A percentile compares a stretch with the other conserved stretches of the same genome.
phyloP scores from a whole-genome alignment of 2,888 invertebrate species.

The Parapristionchus giblindavisi region DNA sequence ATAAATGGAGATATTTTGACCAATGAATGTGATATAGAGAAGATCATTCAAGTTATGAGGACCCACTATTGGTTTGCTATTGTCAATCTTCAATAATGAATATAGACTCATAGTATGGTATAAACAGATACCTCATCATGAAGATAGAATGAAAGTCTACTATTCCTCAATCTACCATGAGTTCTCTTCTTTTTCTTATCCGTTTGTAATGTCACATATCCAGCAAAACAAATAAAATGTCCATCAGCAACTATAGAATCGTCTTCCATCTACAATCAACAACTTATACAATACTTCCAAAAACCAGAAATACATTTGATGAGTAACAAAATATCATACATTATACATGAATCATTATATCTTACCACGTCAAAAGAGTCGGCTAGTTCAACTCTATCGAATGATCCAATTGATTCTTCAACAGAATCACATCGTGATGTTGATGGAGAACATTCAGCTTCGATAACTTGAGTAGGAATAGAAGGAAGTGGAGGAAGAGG shows the following conservation, averaged over 20 bases:
- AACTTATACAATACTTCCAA: neutral
- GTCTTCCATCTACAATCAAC: slow-evolving; percentile 13
- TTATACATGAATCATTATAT: slow-evolving; percentile 9
- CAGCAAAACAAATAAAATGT: slow-evolving; percentile 50
- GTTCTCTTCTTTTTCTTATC: slow-evolving; percentile 41
- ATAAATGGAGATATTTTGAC: slow-evolving; percentile 26
- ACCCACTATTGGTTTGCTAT: slow-evolving; percentile 8
- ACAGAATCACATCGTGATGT: slow-evolving; percentile 15
- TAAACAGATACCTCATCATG: slow-evolving; percentile 26
- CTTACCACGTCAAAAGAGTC: slow-evolving; percentile 29
- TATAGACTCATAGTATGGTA: too few relatives aligned
- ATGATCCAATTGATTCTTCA: slow-evolving; percentile 23
- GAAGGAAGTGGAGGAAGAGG: slow-evolving; percentile 21
- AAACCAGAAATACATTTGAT: neutral
- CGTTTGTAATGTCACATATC: slow-evolving; percentile 46
- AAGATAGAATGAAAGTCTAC: slow-evolving; percentile 21
- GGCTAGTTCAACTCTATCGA: slow-evolving; percentile 19
- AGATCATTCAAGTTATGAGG: slow-evolving; percentile 18
- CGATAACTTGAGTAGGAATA: neutral
- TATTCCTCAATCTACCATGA: slow-evolving; percentile 28
- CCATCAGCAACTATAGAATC: slow-evolving; percentile 43
- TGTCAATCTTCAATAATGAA: neutral
- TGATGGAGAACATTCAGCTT: slow-evolving; percentile 17
- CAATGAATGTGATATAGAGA: slow-evolving; percentile 17
- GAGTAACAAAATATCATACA: too few relatives aligned